Evolutionary conservation across 64 coral and sea anemone species (phyloP), one percentile per base, ranked within the genome.

Genomic region (Hydrozoanthus tunicans): DNA sequence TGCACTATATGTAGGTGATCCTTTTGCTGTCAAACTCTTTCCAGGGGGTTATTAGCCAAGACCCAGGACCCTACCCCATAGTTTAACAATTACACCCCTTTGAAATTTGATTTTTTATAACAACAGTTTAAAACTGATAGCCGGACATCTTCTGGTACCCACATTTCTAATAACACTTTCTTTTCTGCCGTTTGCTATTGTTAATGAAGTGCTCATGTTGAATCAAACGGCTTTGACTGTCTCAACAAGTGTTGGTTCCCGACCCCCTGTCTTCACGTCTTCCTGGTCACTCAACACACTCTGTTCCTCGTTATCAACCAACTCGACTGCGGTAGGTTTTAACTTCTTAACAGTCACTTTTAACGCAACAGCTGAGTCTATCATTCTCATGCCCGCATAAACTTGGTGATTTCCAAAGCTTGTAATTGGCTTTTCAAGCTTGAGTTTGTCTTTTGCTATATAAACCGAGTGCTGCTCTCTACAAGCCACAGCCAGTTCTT

Each of bases 391-490:
- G 7, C 54, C 11, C 6, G 74, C 56, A 17, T 88, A 23, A 59
- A 75, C 69, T 13, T 23, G 6, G 24, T 88, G 69, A 72, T 73
- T 88, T 75, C 84, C 84, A 75, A 88, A 88, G 11, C 84, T 9
- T 26, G 54, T 88, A 56, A 88, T 88, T 5, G 84, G 84, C 54
- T 88, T 75, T 13, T 74, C 24, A 12, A 88, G 11, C 9, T 88
- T 88, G 56, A 88, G 8, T 73, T 88, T 88, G 1, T 86, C 68
- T 14, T 88, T 56, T 51, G 84, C 2, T 55, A 88, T 32, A 27
- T 88, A 88, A 5, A 88, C 6, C 8, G 84, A 88, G 53, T 88
- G 69, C 6, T 88, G 84, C 24, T 88, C 84, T 73, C 84, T 88
- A 23, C 70, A 88, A 6, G 84, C 69, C 24, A 75, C 1, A 9